These are phyloP conservation scores for Phymastichus coffea DNA, from an alignment of 1,140 invertebrate species.

Conservation along the genomic window DNA sequence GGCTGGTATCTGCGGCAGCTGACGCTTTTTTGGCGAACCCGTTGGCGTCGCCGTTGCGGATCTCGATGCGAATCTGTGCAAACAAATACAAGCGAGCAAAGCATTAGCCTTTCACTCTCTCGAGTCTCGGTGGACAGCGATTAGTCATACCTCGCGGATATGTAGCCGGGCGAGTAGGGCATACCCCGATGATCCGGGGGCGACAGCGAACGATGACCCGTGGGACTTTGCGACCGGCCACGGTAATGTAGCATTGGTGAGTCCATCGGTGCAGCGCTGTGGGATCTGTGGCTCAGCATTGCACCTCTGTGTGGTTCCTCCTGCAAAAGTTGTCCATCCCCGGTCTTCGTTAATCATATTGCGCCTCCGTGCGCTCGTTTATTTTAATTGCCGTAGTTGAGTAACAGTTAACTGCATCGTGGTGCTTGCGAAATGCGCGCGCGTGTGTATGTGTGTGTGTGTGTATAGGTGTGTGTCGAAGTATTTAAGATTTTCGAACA, in stretches of 20 bases:
- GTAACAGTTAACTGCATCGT: no score
- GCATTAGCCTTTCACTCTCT: not conserved
- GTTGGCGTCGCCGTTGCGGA: conserved; percentile 91
- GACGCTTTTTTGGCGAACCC: conserved; percentile 92
- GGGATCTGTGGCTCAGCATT: conserved; percentile 62
- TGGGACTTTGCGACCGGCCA: conserved; percentile 66
- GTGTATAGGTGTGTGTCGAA: no score
- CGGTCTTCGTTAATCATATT: not conserved
- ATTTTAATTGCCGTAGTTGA: no score
- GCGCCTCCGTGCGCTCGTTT: no score
- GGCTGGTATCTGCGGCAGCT: conserved; percentile 87
- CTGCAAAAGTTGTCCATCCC: conserved; percentile 36
- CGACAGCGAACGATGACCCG: conserved; percentile 69
- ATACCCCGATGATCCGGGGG: conserved; percentile 72
- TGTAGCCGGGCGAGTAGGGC: conserved; percentile 50
- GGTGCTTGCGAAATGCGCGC: no score
- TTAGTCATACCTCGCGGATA: conserved; percentile 44
- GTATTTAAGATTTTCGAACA: no score
- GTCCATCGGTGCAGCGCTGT: conserved; percentile 76
- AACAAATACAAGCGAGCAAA: not conserved
- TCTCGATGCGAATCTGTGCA: conserved; percentile 71
- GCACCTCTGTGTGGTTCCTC: conserved; percentile 55
- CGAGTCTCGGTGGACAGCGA: not conserved
- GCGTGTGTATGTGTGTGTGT: no score
- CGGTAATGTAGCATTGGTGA: conserved; percentile 61